These are phyloP conservation scores for Littorina saxatilis DNA, from an alignment of 1,140 invertebrate species.

Conservation along the genomic window DNA sequence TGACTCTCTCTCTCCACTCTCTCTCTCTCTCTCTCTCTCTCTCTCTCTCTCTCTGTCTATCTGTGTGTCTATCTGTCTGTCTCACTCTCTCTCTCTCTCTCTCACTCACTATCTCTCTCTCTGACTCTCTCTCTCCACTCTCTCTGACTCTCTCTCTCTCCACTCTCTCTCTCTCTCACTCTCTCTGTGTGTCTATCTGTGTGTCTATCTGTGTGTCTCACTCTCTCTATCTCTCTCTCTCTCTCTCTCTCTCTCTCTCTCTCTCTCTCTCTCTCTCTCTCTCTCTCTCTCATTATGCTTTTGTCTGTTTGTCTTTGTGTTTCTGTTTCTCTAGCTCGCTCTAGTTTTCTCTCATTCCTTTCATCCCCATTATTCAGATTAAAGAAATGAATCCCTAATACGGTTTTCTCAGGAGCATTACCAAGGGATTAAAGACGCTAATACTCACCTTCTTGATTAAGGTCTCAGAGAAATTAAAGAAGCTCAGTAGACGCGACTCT, in stretches of 20 bases:
- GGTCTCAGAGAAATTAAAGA: too few relatives aligned
- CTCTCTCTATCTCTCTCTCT: constrained; percentile 20
- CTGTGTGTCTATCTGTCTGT: constrained; percentile 1
- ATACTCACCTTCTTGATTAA: too few relatives aligned
- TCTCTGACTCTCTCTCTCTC: not conserved
- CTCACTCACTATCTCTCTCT: constrained; percentile 31
- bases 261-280: constrained; percentile 25
- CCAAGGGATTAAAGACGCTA: too few relatives aligned
- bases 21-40: not conserved
- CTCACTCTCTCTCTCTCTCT: constrained; percentile 19
- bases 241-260: constrained; percentile 30
- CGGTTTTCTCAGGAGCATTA: too few relatives aligned
- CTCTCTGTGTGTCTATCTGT: constrained; percentile 18
- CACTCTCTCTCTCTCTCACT: constrained; percentile 6
- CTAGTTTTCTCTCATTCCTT: not conserved
- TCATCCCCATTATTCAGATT: constrained; percentile 53
- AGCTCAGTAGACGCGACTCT: too few relatives aligned
- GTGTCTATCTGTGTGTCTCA: constrained; percentile 18
- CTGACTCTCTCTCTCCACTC: constrained; percentile 27
- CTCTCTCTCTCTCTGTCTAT: not conserved
- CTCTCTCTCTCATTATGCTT: constrained; percentile 21
- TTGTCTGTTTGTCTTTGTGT: constrained; percentile 13
- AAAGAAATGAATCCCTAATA: too few relatives aligned
- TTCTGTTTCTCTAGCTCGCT: not conserved
- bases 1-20: not conserved